Base-by-base conservation (phyloP, 2,113 vertebrate genomes). In the Salvelinus namaycush region DNA sequence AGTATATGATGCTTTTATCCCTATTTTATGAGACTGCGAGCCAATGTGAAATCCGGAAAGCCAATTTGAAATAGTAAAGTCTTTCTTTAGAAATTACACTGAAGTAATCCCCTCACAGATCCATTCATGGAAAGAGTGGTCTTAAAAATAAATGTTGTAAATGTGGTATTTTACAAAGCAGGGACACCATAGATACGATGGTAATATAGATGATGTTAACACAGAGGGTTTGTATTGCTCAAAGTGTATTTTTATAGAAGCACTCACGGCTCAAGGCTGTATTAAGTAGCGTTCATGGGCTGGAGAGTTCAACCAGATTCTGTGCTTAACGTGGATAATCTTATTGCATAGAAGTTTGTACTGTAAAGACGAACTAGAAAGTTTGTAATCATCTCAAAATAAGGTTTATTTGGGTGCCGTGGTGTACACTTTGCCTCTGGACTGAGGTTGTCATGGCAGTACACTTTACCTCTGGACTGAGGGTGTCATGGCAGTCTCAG, bases 71-170 rank as follows among this genome's bases (percentile, higher is more conserved):
- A 78, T 73, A 72, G 73, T 27, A 51, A 31, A 26, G 9, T 24
- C 44, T 71, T 81, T 78, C 49, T 68, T 29, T 70, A 51, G 31
- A 44, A 70, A 78, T 51, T 49, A 72, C 13, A 44, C 75, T 75
- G 39, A 70, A 75, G 68, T 73, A 73, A 78, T 78, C 69, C 13
- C 66, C 49, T 79, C 31, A 4, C 22, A 51, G 24, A 22, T 26
- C 68, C 27, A 20, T 26, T 69, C 54, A 62, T 67, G 44, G 54
- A 11, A 82, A 69, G 57, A 31, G 39, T 26, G 24, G 11, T 31
- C 22, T 70, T 29, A 71, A 60, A 72, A 77, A 29, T n/a, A 7
- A 65, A 70, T 78, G 78, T 54, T 67, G 8, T 77, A 71, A 79
- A 69, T 49, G 67, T 48, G 64, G 24, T 8, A 39, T 78, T 74